A percentile compares a stretch with the other conserved stretches of the same genome.
These are phyloP conservation scores for Eurosta solidaginis DNA, from an alignment of 1,140 invertebrate species.

Conservation along the genomic window DNA sequence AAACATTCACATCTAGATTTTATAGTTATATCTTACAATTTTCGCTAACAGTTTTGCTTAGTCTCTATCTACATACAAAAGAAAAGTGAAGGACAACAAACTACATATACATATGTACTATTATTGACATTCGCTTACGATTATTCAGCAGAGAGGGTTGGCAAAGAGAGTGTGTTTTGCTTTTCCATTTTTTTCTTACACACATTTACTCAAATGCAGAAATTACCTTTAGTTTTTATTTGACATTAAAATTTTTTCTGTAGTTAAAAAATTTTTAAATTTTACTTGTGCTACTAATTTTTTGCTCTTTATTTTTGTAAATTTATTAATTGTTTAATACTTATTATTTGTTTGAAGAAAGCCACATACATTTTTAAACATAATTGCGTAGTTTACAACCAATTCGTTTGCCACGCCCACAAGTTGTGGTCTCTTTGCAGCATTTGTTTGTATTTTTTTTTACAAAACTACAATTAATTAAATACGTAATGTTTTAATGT, in stretches of 20 bases:
- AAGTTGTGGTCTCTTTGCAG: neutral
- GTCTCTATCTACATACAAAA: neutral
- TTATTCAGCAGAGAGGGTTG: no score
- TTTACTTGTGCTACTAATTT: neutral
- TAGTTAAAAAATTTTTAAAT: neutral
- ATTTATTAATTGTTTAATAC: neutral
- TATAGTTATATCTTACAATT: slow-evolving; percentile 20
- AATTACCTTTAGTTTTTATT: no score
- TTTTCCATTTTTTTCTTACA: no score
- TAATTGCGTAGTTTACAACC: slow-evolving; percentile 27
- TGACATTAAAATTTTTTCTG: no score
- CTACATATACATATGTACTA: no score
- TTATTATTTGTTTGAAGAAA: slow-evolving; percentile 20
- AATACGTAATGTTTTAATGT: neutral
- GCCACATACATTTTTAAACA: slow-evolving; percentile 25
- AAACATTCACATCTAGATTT: slow-evolving; percentile 15
- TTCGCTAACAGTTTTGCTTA: slow-evolving; percentile 4
- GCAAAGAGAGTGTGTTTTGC: no score
- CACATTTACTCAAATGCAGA: no score
- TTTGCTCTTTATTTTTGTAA: neutral
- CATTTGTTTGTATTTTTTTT: neutral
- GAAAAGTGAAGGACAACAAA: neutral
- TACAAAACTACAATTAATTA: neutral
- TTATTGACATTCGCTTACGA: no score
- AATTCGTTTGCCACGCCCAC: slow-evolving; percentile 23